Conservation (phyloP, 2,888 invertebrate genomes). For the Ennomos fuscantarius region DNA sequence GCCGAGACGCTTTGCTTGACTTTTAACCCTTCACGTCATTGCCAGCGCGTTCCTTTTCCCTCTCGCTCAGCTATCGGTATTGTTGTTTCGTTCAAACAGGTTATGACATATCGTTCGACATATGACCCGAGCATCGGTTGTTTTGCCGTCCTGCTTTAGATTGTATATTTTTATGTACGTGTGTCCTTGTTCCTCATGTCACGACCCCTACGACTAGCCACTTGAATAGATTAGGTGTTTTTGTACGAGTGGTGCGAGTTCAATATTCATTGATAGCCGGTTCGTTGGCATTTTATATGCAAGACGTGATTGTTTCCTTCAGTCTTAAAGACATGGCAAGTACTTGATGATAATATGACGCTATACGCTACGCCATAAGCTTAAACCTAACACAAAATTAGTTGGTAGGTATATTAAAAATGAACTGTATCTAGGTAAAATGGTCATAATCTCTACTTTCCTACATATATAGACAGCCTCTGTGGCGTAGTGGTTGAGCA, state of each 20-base stretch:
- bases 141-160: constrained; percentile 66
- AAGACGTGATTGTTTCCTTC: constrained; percentile 58
- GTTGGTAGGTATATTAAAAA: too few species aligned
- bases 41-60: constrained; percentile 68
- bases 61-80: constrained; percentile 48
- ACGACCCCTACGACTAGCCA: constrained; percentile 80
- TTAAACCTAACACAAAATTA: constrained; percentile 12
- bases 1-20: constrained; percentile 82
- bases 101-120: constrained; percentile 84
- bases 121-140: constrained; percentile 75
- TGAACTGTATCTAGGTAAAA: too few species aligned
- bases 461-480: too few species aligned
- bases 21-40: constrained; percentile 83
- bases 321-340: constrained; percentile 20
- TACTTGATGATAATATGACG: background rate
- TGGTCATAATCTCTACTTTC: too few species aligned
- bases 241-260: constrained; percentile 72
- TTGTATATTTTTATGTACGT: constrained; percentile 51
- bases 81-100: constrained; percentile 73
- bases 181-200: constrained; percentile 71
- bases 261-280: constrained; percentile 82
- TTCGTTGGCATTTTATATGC: constrained; percentile 79
- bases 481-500: too few species aligned
- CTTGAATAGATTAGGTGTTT: constrained; percentile 85
- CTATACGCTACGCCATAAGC: too few species aligned